Base-by-base conservation (phyloP, 2,113 vertebrate species). In the Ptyas mucosa region DNA sequence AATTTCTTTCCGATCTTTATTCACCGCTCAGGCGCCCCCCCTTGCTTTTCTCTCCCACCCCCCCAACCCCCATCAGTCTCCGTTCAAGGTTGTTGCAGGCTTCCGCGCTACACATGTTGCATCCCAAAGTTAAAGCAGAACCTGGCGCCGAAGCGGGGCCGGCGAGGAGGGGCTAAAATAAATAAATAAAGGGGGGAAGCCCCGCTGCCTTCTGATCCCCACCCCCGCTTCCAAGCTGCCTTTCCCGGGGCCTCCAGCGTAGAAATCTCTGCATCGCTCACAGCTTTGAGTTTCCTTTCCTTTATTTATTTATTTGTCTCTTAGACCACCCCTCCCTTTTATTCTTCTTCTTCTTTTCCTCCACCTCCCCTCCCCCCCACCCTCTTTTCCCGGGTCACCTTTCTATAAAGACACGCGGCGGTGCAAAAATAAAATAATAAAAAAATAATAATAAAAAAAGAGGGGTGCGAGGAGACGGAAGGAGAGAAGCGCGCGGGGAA, bases 81-180 rank as follows among this genome's bases (percentile, higher is more conserved):
- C 92, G 75, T 58, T 93, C 92, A 93, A 93, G 92, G 92, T 93
- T 93, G 92, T 90, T 90, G 92, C 92, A 86, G 90, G 54, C 46
- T 93, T 52, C 92, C 88, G 92, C 88, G 92, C 54, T 93, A 90
- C 92, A 93, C 92, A 90, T 93, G 92, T 93, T 93, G 92, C 92
- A 93, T 93, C 92, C 88, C 88, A 93, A 93, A 93, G 92, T 93
- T 93, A 90, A 85, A 93, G 69, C 88, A 24, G 88, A 49, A 85
- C 34, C 88, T 89, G 88, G 92, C 75, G 88, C 24, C 75, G 26
- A 81, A 43, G 55, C 20, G 64, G 26, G 52, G 7, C 52, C 15
- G 52, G 51, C 15, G 52, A 54, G 69, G 91, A 58, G 15, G 34
- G 86, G 86, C 39, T 34, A 51, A 43, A 91, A 54, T 26, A 85